Evolutionary conservation across 2,797 vertebrate genomes (phyloP).

Genomic region (Epinephelus malabaricus): DNA sequence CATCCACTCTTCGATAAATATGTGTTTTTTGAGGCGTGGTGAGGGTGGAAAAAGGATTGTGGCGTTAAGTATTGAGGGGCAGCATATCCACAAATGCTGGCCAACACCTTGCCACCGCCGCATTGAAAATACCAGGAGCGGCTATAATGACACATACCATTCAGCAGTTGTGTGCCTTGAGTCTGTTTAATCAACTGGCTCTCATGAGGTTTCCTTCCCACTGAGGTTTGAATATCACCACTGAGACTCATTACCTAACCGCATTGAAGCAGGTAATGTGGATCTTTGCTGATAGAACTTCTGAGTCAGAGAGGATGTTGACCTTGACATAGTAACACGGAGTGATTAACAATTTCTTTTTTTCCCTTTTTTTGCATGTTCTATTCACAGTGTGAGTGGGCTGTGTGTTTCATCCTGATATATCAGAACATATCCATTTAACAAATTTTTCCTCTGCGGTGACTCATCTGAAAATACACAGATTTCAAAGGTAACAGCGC

Average conservation of each 20-base stretch:
- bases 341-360: slow-evolving; percentile 40
- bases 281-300: slow-evolving; percentile 41
- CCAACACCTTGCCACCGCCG: no score
- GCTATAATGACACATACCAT: no score
- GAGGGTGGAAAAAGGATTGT: no score
- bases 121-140: no score
- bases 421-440: slow-evolving; percentile 40
- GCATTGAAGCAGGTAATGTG: slow-evolving; percentile 45
- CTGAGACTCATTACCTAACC: slow-evolving; percentile 59
- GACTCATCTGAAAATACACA: slow-evolving; percentile 54
- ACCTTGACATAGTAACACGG: slow-evolving; percentile 50
- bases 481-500: slow-evolving; percentile 19
- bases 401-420: slow-evolving; percentile 11
- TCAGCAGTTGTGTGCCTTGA: background rate
- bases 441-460: slow-evolving; percentile 48
- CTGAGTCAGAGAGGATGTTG: slow-evolving; percentile 40
- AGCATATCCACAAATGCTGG: no score
- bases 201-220: slow-evolving; percentile 37
- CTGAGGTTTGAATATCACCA: slow-evolving; percentile 52
- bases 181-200: slow-evolving; percentile 34
- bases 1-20: no score
- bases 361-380: slow-evolving; percentile 12
- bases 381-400: slow-evolving; percentile 32
- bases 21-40: no score
- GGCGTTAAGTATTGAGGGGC: no score